Percentiles rank a stretch among this genome's conserved stretches.
Evolutionary conservation across 30 jellyfish, hydroid and myxozoan species (phyloP).

Genomic region (Cassiopea andromeda): DNA sequence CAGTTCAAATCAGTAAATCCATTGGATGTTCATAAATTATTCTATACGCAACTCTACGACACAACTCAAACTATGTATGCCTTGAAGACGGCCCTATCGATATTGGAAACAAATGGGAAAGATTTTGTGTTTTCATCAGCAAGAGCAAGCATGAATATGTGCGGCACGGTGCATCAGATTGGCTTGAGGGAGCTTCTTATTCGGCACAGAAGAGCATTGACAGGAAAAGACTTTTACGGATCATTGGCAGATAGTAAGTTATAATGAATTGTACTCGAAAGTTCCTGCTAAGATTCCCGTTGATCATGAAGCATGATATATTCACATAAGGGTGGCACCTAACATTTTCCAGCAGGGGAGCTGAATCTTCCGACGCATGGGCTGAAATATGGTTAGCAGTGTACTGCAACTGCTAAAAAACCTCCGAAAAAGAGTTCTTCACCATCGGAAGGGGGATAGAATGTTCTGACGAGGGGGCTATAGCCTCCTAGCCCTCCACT

Average conservation of each 20-base stretch:
- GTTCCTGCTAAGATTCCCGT: too few species aligned
- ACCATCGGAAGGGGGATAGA: too few species aligned
- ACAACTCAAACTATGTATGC: constrained; percentile 81
- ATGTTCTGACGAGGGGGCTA: too few species aligned
- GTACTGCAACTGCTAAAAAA: too few species aligned
- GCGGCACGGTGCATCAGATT: constrained; percentile 91
- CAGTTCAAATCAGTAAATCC: constrained; percentile 73
- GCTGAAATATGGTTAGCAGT: too few species aligned
- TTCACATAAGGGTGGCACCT: too few species aligned
- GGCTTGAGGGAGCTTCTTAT: constrained; percentile 83
- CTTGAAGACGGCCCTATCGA: constrained; percentile 54
- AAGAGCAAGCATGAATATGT: constrained; percentile 89
- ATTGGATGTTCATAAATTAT: constrained; percentile 79
- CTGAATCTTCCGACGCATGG: too few species aligned
- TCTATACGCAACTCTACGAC: constrained; percentile 89
- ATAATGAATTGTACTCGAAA: neutral
- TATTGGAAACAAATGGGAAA: constrained; percentile 80
- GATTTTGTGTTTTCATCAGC: constrained; percentile 91
- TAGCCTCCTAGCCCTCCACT: too few species aligned
- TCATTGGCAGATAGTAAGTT: constrained; percentile 88
- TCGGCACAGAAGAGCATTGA: constrained; percentile 87
- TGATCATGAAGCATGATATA: too few species aligned
- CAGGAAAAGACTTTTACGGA: constrained; percentile 92
- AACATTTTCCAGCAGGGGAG: too few species aligned
- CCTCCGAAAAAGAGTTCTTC: too few species aligned